Conservation (phyloP, 2,888 invertebrate genomes). For the Melolontha melolontha region DNA sequence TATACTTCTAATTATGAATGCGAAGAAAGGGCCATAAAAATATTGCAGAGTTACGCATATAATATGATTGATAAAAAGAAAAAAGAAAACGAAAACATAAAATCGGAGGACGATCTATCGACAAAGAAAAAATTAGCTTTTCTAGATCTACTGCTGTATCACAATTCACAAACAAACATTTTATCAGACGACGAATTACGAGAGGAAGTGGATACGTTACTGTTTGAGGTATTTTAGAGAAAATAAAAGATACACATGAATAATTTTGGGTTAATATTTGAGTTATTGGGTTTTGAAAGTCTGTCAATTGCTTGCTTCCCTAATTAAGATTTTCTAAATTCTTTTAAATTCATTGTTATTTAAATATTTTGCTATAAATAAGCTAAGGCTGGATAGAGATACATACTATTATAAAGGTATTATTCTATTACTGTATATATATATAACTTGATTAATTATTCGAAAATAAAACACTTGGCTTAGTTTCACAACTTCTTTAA, state of each 20-base stretch:
- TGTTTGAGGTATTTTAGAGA: slow-evolving; percentile 44
- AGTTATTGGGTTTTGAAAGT: too few species aligned
- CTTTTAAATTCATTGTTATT: too few species aligned
- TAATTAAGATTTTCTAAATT: too few species aligned
- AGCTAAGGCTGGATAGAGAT: too few species aligned
- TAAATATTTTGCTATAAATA: too few species aligned
- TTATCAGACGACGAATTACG: slow-evolving; percentile 58
- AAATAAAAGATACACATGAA: not conserved
- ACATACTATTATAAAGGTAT: too few species aligned
- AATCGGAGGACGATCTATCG: slow-evolving; percentile 7
- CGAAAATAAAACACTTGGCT: too few species aligned
- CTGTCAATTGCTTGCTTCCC: too few species aligned
- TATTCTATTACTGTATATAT: too few species aligned
- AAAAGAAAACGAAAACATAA: slow-evolving; percentile 39
- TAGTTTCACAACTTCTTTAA: too few species aligned
- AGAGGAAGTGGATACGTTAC: slow-evolving; percentile 49
- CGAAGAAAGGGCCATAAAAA: slow-evolving; percentile 66
- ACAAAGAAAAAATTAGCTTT: slow-evolving; percentile 44
- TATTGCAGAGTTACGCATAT: slow-evolving; percentile 67
- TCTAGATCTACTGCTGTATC: slow-evolving; percentile 46
- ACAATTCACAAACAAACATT: slow-evolving; percentile 53
- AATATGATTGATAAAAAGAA: slow-evolving; percentile 66
- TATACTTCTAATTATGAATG: slow-evolving; percentile 71
- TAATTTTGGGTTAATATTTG: too few species aligned
- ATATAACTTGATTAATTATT: too few species aligned